Evolutionary conservation across 2,888 invertebrate genomes (phyloP).

Genomic region (Coenonympha arcania): DNA sequence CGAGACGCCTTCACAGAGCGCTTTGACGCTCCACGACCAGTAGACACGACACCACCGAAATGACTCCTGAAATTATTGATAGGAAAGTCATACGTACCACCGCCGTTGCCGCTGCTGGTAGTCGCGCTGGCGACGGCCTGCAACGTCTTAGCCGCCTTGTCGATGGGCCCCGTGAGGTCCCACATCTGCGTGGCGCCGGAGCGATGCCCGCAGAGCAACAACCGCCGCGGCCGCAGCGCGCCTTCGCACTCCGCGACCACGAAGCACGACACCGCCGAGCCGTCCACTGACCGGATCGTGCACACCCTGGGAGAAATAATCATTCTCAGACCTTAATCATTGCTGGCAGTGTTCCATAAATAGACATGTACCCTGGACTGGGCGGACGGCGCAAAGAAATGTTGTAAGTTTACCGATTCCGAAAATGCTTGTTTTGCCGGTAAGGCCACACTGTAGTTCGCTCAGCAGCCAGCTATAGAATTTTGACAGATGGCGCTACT

Average conservation of each 20-base stretch:
- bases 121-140: conserved; percentile 23
- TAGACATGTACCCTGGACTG: too few species aligned
- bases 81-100: conserved; percentile 3
- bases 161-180: conserved; percentile 97
- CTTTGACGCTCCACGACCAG: conserved; percentile 99
- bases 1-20: conserved; percentile 89
- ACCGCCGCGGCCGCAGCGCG: conserved; percentile 89
- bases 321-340: too few species aligned
- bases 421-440: too few species aligned
- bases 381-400: too few species aligned
- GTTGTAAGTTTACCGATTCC: too few species aligned
- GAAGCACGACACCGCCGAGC: conserved; percentile 94
- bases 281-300: conserved; percentile 94
- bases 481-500: too few species aligned
- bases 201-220: conserved; percentile 93
- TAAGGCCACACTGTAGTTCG: too few species aligned
- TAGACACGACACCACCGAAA: conserved; percentile 94
- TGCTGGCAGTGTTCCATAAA: too few species aligned
- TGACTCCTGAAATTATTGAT: conserved; percentile 98
- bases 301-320: conserved; percentile 81
- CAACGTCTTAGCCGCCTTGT: conserved; percentile 70
- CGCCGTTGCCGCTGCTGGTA: conserved; percentile 16
- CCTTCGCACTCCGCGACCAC: conserved; percentile 99
- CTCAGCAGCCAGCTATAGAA: too few species aligned
- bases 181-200: conserved; percentile 97